Evolutionary conservation across 2,797 vertebrate species (phyloP), one percentile per base, ranked within the genome.

Genomic region (Tiaroga cobitis): DNA sequence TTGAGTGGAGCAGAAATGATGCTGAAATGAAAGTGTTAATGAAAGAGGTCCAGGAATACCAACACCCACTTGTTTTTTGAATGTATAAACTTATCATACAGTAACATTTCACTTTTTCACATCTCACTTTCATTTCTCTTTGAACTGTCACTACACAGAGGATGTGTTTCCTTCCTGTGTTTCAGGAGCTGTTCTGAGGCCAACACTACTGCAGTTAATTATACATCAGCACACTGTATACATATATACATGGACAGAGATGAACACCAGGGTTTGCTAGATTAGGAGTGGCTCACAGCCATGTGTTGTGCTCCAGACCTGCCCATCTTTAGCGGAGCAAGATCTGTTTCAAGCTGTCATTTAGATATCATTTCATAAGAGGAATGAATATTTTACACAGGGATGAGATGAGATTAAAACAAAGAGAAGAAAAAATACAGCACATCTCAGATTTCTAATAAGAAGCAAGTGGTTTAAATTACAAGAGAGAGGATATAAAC

Each of bases 381-480:
- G 87, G 76, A 88, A 87, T 85, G 83, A 24, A 86, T 91, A 91
- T 88, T 89, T 83, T 80, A 24, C 41, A 32, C 54, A 29, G 24
- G 39, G 59, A 59, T 65, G 37, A 63, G 13, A 79, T 68, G 32
- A 80, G 65, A 81, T 39, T 70, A 37, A 67, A 81, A 80, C 41
- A 68, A 59, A 75, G 73, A 80, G n/a, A 65, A 61, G 54, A 75
- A 76, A 84, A 85, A 73, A 67, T 46, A 39, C 79, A 80, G 56
- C 39, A 15, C 39, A 90, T 91, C 93, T 95, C 91, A 89, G 88
- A 91, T 95, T 97, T 95, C 91, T 92, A 95, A 95, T 95, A 95
- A 93, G 91, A 92, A 93, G 93, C 88, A 94, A 92, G 92, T 88
- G 91, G 94, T 94, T 96, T 93, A 92, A 94, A 95, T 96, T 95